These are phyloP conservation scores for Lasioglossum morio DNA, from an alignment of 2,888 invertebrate genomes.

Conservation along the genomic window DNA sequence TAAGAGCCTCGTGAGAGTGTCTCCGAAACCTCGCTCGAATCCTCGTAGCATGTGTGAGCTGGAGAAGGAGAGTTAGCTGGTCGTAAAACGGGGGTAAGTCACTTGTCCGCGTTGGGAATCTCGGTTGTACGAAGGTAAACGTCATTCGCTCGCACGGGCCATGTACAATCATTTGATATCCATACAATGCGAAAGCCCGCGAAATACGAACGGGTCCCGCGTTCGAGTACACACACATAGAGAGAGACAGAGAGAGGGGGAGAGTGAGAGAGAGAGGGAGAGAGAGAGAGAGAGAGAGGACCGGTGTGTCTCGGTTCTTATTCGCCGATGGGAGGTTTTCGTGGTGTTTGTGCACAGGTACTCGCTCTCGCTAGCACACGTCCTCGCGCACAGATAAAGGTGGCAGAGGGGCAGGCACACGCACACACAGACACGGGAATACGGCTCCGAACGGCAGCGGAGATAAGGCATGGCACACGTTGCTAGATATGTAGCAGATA, in stretches of 20 bases:
- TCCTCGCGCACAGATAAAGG: slow-evolving; percentile 1
- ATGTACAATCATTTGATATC: slow-evolving; percentile 69
- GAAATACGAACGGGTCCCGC: slow-evolving; percentile 67
- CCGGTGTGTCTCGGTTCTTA: neutral
- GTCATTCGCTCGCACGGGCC: slow-evolving; percentile 42
- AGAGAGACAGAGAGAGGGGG: neutral
- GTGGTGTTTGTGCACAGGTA: neutral
- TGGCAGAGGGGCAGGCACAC: neutral
- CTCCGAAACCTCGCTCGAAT: neutral
- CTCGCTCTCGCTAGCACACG: neutral
- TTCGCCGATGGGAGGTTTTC: neutral
- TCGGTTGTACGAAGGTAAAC: slow-evolving; percentile 35
- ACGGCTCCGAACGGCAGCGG: slow-evolving; percentile 74
- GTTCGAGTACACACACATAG: neutral
- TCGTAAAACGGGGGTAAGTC: slow-evolving; percentile 36
- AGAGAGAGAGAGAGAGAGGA: neutral
- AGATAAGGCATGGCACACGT: slow-evolving; percentile 84
- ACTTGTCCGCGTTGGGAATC: slow-evolving; percentile 46
- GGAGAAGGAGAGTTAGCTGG: neutral
- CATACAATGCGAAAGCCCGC: slow-evolving; percentile 78
- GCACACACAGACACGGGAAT: slow-evolving; percentile 46
- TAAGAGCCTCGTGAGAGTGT: neutral
- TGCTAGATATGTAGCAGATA: slow-evolving; percentile 83
- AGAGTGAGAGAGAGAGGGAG: neutral
- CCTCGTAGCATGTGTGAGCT: neutral